These are phyloP conservation scores for Pristionchus arcanus DNA, from an alignment of 2,888 invertebrate species.

Conservation along the genomic window DNA sequence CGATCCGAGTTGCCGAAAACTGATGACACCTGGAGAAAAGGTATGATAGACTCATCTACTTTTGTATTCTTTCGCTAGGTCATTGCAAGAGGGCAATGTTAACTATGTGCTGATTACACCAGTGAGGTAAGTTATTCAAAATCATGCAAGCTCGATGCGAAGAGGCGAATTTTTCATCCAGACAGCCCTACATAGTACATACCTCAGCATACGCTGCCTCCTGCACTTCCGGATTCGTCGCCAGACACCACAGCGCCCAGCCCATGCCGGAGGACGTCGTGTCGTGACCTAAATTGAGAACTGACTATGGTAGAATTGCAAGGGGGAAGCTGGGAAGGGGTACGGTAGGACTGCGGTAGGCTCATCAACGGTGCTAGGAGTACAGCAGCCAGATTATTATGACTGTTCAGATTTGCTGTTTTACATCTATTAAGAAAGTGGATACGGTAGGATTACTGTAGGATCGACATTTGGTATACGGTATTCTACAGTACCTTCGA, in stretches of 20 bases:
- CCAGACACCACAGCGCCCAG: constrained; percentile 57
- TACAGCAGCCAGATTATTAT: too few relatives aligned
- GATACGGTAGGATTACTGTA: not conserved
- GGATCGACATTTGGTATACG: not conserved
- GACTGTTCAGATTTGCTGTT: too few relatives aligned
- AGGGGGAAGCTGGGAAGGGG: not conserved
- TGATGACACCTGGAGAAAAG: constrained; percentile 19
- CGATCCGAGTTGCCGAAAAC: constrained; percentile 50
- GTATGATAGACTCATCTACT: too few relatives aligned
- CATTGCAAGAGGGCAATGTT: too few relatives aligned
- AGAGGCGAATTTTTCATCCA: too few relatives aligned
- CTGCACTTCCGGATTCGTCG: constrained; percentile 55
- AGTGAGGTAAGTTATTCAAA: too few relatives aligned
- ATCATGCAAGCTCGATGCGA: too few relatives aligned
- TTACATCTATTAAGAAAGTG: too few relatives aligned
- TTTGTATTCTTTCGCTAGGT: too few relatives aligned
- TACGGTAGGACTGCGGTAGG: not conserved
- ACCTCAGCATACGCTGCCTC: constrained; percentile 53
- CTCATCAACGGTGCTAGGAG: too few relatives aligned
- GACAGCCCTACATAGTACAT: too few relatives aligned
- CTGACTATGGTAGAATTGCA: not conserved
- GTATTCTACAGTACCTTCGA: constrained; percentile 71
- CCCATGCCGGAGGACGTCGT: constrained; percentile 57
- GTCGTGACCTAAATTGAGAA: constrained; percentile 56
- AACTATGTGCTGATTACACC: too few relatives aligned